A percentile compares a stretch with the other conserved stretches of the same genome.
Evolutionary conservation across 2,113 vertebrate species (phyloP).

Genomic region (Oenanthe oenanthe): DNA sequence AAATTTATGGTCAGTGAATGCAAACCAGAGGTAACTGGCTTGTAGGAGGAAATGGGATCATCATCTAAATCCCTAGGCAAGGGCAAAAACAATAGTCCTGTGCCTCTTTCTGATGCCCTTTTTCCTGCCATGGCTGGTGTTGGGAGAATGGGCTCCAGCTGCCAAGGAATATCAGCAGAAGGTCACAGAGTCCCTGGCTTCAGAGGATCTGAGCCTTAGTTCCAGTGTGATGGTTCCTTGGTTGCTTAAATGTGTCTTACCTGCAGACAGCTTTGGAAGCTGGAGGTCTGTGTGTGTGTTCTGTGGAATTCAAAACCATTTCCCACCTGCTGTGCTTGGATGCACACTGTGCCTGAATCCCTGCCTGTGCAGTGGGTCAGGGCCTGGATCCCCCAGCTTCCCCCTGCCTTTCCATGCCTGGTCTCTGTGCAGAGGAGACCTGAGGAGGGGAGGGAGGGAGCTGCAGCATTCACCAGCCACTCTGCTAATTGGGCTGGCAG

Average conservation of each 20-base stretch:
- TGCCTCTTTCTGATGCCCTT: not conserved
- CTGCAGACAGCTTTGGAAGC: not conserved
- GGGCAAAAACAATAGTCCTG: not conserved
- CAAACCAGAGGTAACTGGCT: conserved; percentile 14
- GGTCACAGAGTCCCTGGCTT: not conserved
- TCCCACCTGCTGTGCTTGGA: not conserved
- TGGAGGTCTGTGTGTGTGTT: not conserved
- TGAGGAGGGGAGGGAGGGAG: not conserved
- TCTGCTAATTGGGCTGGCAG: not conserved
- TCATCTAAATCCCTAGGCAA: not conserved
- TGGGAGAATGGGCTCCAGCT: not conserved
- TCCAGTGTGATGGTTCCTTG: not conserved
- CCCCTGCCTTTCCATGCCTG: not conserved
- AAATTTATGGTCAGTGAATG: conserved; percentile 3
- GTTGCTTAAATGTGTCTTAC: not conserved
- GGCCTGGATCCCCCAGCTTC: not conserved
- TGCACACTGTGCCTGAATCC: not conserved
- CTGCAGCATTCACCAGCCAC: not conserved
- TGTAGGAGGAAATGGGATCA: not conserved
- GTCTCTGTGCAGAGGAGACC: not conserved
- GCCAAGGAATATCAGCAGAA: not conserved
- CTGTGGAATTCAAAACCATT: not conserved
- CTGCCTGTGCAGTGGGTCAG: not conserved
- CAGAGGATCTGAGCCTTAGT: not conserved
- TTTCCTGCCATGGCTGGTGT: not conserved